Percentiles rank a stretch among this genome's conserved stretches.
phyloP scores from a whole-genome alignment of 2,113 vertebrate species.

The Hippolais icterina region DNA sequence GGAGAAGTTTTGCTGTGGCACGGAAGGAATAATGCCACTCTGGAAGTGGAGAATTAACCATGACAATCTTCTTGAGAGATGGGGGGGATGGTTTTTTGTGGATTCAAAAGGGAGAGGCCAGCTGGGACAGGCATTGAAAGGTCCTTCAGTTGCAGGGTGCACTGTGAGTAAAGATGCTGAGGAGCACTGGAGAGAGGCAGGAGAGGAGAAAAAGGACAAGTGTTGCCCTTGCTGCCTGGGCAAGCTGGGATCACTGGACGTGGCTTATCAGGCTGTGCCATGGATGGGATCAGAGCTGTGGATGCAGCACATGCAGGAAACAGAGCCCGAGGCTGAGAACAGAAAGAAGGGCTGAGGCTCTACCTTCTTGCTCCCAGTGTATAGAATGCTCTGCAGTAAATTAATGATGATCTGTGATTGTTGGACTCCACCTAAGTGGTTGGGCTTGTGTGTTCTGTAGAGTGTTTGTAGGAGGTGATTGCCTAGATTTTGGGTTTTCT shows the following conservation, averaged over 20 bases:
- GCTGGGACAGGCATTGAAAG: neutral
- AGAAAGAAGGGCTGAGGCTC: rapidly evolving
- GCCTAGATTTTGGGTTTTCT: neutral
- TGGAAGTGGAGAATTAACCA: neutral
- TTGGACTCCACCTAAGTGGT: neutral
- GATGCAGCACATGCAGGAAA: neutral
- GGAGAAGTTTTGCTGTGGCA: neutral
- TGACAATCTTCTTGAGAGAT: neutral
- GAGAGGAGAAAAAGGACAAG: rapidly evolving
- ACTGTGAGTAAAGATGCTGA: neutral
- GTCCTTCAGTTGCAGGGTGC: neutral
- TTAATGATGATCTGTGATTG: rapidly evolving
- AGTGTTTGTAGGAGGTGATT: neutral
- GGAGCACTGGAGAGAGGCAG: neutral
- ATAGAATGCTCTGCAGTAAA: neutral
- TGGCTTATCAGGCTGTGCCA: neutral
- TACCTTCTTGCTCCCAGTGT: neutral
- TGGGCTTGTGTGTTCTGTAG: neutral
- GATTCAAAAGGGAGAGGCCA: neutral
- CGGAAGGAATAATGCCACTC: neutral
- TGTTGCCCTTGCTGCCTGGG: rapidly evolving
- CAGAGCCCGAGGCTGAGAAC: neutral
- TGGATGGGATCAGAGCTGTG: neutral
- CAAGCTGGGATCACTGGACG: neutral
- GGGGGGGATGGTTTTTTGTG: neutral